Base-by-base conservation (phyloP, 2,888 invertebrate genomes). In the Petrophora chlorosata region DNA sequence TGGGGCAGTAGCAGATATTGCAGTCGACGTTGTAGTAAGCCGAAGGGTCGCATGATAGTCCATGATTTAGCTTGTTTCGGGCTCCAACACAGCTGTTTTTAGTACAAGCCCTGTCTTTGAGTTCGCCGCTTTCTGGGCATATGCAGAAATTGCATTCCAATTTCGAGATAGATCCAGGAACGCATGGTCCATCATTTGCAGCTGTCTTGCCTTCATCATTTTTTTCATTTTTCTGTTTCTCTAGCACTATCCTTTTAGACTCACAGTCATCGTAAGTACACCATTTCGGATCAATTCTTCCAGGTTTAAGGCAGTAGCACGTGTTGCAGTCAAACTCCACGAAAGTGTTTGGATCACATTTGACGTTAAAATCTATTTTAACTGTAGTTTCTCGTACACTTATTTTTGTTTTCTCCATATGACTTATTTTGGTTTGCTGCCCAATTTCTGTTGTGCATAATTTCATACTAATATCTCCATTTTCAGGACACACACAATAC, bases 141-240 rank as follows among this genome's bases (percentile, higher is more conserved):
- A 87, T 84, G 56, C 91, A 91, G 32, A 79, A 85, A 53, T 91
- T 91, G 45, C 91, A 91, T 14, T 78, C 76, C 0, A 66, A 58
- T 60, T 76, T 83, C 3, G 74, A 67, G 10, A 85, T 76, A 0
- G 82, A 67, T 1, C 88, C 89, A 0, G 89, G 75, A 1, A 52
- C 61, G 53, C 91, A 91, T 1, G 57, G 56, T 2, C 56, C 63
- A 3, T 65, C 63, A 5, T 57, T 47, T 7, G 39, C 17, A 5
- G 53, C 26, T 4, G 44, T 36, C 2, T 55, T 38, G 1, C 36
- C 5, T 17, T 32, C 25, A 0, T 49, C 38, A 9, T 41, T 49
- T 48, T 71, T 73, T 26, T 25, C 25, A 10, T 25, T 25, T 25
- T 25, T 25, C 25, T 81, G 74, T 8, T 63, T 63, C 1, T 75